Conservation (phyloP, 1,140 invertebrate species). For the Pogonomyrmex californicus region DNA sequence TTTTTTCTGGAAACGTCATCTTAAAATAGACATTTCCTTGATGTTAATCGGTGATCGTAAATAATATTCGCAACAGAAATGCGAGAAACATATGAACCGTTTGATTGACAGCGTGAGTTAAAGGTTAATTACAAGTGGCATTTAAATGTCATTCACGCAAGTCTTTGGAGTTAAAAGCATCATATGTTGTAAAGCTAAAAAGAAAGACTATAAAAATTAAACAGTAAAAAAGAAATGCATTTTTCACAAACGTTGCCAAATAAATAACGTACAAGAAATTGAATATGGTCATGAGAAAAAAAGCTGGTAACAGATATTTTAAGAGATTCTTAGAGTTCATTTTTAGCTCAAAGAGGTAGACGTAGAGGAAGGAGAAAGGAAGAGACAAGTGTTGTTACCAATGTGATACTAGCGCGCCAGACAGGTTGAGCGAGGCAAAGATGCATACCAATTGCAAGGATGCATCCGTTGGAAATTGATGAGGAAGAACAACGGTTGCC, state of each 20-base stretch:
- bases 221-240: background rate
- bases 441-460: slow-evolving; percentile 76
- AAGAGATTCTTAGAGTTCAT: background rate
- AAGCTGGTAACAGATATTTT: background rate
- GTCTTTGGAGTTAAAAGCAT: background rate
- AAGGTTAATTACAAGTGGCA: slow-evolving; percentile 47
- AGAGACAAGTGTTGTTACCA: slow-evolving; percentile 59
- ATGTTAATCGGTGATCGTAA: slow-evolving; percentile 2
- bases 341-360: slow-evolving; percentile 17
- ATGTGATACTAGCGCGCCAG: slow-evolving; percentile 64
- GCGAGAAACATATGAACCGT: slow-evolving; percentile 12
- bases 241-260: background rate
- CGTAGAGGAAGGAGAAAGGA: slow-evolving; percentile 28
- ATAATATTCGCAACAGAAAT: slow-evolving; percentile 31
- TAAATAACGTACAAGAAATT: slow-evolving; percentile 10
- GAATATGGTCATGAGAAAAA: background rate
- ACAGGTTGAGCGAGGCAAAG: slow-evolving; percentile 63
- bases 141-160: slow-evolving; percentile 22
- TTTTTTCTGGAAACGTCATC: background rate
- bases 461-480: slow-evolving; percentile 68
- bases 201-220: background rate
- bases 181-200: background rate
- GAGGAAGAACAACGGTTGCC: slow-evolving; percentile 68
- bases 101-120: slow-evolving; percentile 34
- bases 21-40: slow-evolving; percentile 7